Conservation (phyloP, 2,888 invertebrate genomes). For the Cheilosia scutellata region DNA sequence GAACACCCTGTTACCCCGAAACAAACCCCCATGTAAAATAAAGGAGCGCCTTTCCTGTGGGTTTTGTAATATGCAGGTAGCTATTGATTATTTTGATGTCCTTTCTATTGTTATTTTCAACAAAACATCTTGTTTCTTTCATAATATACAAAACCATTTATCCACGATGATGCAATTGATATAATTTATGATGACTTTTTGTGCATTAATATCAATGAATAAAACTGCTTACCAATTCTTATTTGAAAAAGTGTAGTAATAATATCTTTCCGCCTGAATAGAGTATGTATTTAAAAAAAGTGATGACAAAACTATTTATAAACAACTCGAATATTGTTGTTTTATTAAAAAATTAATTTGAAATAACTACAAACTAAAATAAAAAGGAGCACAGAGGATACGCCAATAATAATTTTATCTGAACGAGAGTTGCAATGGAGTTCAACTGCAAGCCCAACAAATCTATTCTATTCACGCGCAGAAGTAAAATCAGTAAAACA, state of each 20-base stretch:
- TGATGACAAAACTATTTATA: not conserved
- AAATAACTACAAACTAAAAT: not conserved
- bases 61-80: constrained; percentile 11
- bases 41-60: constrained; percentile 48
- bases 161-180: no score
- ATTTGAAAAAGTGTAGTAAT: not conserved
- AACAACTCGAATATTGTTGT: not conserved
- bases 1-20: not conserved
- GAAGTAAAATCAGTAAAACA: constrained; percentile 1
- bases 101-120: not conserved
- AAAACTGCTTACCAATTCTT: not conserved
- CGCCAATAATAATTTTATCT: constrained; percentile 16
- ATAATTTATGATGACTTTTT: not conserved
- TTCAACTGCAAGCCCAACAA: constrained; percentile 64
- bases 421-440: constrained; percentile 20
- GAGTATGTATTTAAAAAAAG: not conserved
- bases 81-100: constrained; percentile 48
- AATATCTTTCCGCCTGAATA: not conserved
- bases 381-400: constrained; percentile 7
- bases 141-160: not conserved
- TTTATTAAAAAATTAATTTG: not conserved
- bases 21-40: constrained; percentile 30
- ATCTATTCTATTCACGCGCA: constrained; percentile 30
- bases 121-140: not conserved
- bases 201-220: not conserved